Evolutionary conservation across 2,888 invertebrate genomes (phyloP).

Genomic region (Sepiola atlantica): DNA sequence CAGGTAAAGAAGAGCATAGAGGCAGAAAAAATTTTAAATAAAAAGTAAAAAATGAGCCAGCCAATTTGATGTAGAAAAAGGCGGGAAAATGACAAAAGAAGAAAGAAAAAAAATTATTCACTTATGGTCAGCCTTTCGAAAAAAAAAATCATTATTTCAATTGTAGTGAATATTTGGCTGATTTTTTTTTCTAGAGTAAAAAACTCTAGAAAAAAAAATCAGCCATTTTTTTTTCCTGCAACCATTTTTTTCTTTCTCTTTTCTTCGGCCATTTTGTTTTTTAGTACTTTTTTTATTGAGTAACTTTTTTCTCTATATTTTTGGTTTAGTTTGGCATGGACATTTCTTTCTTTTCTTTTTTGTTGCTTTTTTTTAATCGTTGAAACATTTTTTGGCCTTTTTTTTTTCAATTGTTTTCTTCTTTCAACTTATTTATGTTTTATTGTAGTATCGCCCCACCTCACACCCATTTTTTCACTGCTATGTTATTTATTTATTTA

Average conservation of each 20-base stretch:
- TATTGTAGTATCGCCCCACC: not conserved
- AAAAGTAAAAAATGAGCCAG: not conserved
- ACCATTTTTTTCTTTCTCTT: no score
- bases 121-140: not conserved
- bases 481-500: not conserved
- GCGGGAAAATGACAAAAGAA: not conserved
- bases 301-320: not conserved
- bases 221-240: no score
- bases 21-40: not conserved
- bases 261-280: not conserved
- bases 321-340: not conserved
- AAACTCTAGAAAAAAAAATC: no score
- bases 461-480: not conserved
- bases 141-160: conserved; percentile 10
- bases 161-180: no score
- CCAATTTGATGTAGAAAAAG: not conserved
- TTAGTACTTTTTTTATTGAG: not conserved
- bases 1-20: not conserved
- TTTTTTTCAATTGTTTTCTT: not conserved
- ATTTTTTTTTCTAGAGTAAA: no score
- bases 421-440: not conserved
- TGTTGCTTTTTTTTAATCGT: not conserved
- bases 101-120: not conserved
- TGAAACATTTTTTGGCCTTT: not conserved
- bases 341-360: not conserved